These are phyloP conservation scores for Pandion haliaetus DNA, from an alignment of 2,113 vertebrate species.

Conservation along the genomic window DNA sequence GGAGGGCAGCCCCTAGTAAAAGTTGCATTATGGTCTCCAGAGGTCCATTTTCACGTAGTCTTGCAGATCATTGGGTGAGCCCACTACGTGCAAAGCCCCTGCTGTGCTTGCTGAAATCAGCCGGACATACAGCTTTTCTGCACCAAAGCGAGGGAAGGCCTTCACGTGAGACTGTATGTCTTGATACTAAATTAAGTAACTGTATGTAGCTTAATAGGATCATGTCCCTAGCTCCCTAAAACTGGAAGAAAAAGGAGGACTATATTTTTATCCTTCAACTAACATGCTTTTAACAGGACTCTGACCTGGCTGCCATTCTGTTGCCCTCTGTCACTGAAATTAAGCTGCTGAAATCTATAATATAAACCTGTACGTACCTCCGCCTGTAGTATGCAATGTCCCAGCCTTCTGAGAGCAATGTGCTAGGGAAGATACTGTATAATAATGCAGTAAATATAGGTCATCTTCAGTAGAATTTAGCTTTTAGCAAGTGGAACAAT, in stretches of 20 bases:
- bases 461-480: neutral
- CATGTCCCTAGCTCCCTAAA: neutral
- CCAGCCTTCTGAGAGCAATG: neutral
- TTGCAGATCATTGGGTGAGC: neutral
- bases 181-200: neutral
- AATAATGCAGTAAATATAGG: constrained; percentile 15
- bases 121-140: neutral
- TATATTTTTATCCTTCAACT: neutral
- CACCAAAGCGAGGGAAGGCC: neutral
- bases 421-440: neutral
- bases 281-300: neutral
- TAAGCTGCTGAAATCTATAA: neutral
- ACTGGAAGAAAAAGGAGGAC: neutral
- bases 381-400: neutral
- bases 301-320: neutral
- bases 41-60: neutral
- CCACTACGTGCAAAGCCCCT: neutral
- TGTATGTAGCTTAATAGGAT: neutral
- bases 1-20: neutral
- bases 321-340: constrained; percentile 1
- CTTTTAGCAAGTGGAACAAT: neutral
- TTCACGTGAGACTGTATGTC: neutral
- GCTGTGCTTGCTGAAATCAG: neutral
- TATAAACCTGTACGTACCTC: neutral
- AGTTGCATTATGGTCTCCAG: neutral